phyloP scores from a whole-genome alignment of 1,140 invertebrate genomes.

The Drosophila repletoides region DNA sequence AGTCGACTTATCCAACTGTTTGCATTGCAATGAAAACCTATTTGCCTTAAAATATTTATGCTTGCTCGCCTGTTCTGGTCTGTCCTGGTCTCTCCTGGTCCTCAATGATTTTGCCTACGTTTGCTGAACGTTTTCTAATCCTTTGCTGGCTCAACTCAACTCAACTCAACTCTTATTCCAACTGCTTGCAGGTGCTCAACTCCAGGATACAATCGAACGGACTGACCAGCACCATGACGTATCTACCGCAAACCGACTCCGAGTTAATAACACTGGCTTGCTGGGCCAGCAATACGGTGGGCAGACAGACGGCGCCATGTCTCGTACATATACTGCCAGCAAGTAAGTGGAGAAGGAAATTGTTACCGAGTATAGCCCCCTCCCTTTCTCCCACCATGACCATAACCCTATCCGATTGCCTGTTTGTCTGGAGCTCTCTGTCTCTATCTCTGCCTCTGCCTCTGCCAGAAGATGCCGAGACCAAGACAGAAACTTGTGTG shows the following conservation, averaged over 20 bases:
- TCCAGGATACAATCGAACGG: conserved; percentile 85
- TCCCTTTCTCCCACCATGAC: neutral
- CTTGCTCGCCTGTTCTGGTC: neutral
- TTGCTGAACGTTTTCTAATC: conserved; percentile 49
- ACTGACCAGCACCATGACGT: conserved; percentile 87
- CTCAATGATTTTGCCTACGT: conserved; percentile 47
- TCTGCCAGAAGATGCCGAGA: conserved; percentile 52
- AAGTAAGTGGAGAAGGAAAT: conserved; percentile 84
- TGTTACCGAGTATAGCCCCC: neutral
- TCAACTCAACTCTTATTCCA: conserved; percentile 5
- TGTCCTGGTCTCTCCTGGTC: too few species aligned
- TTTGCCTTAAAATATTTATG: conserved; percentile 77
- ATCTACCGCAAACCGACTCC: conserved; percentile 85
- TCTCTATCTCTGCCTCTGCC: too few species aligned
- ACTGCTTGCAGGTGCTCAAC: conserved; percentile 83
- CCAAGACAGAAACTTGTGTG: too few species aligned
- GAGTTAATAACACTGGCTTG: conserved; percentile 93
- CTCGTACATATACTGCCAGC: conserved; percentile 91
- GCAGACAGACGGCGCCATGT: conserved; percentile 90
- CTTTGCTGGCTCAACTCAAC: conserved; percentile 17
- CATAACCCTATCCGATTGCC: neutral
- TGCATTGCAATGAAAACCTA: conserved; percentile 72
- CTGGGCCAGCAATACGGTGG: conserved; percentile 92
- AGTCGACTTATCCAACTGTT: conserved; percentile 39
- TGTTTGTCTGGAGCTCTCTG: conserved; percentile 11